Percentiles rank a stretch among this genome's conserved stretches.
Evolutionary conservation across 2,113 vertebrate genomes (phyloP).

Genomic region (Lamprotornis superbus): DNA sequence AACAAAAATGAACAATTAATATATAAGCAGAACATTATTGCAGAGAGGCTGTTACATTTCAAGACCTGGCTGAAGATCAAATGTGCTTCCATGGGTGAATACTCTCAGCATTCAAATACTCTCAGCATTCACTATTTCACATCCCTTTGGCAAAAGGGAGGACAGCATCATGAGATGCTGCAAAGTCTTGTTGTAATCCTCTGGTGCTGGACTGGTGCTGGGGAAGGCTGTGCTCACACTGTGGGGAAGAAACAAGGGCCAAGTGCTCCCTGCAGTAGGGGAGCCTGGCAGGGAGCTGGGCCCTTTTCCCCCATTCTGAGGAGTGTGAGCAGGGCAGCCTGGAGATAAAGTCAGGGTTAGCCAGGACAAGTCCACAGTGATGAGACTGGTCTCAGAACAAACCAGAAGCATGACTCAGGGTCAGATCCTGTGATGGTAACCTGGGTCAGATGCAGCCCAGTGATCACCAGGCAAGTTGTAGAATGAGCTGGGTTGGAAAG

Average conservation of each 20-base stretch:
- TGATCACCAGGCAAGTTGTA: neutral
- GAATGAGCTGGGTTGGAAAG: neutral
- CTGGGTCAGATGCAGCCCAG: neutral
- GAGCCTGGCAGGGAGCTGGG: neutral
- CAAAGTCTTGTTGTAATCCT: neutral
- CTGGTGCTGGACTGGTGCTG: neutral
- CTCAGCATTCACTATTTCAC: neutral
- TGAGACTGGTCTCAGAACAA: neutral
- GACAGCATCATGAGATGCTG: neutral
- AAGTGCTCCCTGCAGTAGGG: neutral
- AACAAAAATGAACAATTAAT: conserved; percentile 17
- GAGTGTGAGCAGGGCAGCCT: neutral
- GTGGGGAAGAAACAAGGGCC: neutral
- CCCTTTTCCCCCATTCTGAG: neutral
- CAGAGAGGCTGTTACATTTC: conserved; percentile 28
- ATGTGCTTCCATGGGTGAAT: neutral
- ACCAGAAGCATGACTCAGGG: fast-evolving
- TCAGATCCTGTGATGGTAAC: neutral
- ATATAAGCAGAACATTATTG: conserved; percentile 28
- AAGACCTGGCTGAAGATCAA: conserved; percentile 52
- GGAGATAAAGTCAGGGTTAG: neutral
- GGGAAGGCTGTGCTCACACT: neutral
- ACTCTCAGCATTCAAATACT: neutral
- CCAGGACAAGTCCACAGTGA: neutral
- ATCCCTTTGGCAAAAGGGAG: neutral